Conservation (phyloP, 2,888 invertebrate species). For the Sarcophaga rosellei region DNA sequence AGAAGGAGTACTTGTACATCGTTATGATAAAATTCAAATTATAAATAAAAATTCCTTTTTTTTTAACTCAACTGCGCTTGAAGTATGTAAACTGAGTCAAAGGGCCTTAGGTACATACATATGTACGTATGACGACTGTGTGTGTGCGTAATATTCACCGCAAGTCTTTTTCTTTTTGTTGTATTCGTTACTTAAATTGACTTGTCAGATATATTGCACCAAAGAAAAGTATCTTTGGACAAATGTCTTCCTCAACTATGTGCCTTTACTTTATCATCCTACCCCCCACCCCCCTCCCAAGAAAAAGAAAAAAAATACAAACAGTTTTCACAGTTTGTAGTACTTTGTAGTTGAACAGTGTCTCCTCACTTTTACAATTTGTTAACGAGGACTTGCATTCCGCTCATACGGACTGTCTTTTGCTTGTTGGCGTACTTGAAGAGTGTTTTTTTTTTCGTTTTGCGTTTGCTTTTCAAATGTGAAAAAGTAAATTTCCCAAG, state of each 20-base stretch:
- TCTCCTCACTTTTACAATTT: too few relatives aligned
- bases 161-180: background rate
- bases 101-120: background rate
- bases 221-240: constrained; percentile 58
- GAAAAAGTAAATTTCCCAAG: constrained; percentile 65
- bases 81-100: constrained; percentile 5
- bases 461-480: constrained; percentile 12
- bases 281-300: too few relatives aligned
- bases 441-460: background rate
- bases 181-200: constrained; percentile 39
- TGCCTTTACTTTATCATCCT: too few relatives aligned
- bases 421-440: constrained; percentile 22
- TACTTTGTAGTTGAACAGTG: too few relatives aligned
- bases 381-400: background rate
- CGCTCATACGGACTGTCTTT: constrained; percentile 16
- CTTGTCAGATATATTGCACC: constrained; percentile 54
- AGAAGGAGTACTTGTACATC: constrained; percentile 19
- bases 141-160: constrained; percentile 32
- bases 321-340: too few relatives aligned
- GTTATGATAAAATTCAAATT: constrained; percentile 54
- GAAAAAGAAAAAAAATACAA: too few relatives aligned
- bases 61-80: constrained; percentile 12
- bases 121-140: constrained; percentile 23
- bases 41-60: constrained; percentile 39
- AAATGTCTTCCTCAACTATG: constrained; percentile 5